Conservation (phyloP, 2,888 invertebrate genomes). For the Lasius platythorax region DNA sequence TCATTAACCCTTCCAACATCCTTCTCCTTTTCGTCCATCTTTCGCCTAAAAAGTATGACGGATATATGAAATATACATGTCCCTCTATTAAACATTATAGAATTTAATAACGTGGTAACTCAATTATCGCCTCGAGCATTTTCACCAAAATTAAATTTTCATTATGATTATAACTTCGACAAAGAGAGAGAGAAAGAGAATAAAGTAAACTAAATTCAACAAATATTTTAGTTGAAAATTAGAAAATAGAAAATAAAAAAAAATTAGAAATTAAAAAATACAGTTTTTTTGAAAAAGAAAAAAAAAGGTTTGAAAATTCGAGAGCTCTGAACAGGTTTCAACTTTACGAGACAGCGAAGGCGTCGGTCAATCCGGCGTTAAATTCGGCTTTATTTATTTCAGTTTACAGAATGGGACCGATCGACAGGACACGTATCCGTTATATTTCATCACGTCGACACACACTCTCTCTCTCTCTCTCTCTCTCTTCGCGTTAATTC, state of each 20-base stretch:
- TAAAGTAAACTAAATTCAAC: not conserved
- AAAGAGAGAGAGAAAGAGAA: not conserved
- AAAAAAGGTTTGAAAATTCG: not conserved
- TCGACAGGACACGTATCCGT: slow-evolving; percentile 7
- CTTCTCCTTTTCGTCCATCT: not conserved
- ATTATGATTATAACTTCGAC: not conserved
- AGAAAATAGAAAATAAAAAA: too few relatives aligned
- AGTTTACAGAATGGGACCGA: slow-evolving; percentile 2
- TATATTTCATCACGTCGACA: slow-evolving; percentile 29
- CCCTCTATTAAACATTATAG: not conserved
- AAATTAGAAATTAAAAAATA: not conserved
- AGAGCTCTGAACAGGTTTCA: not conserved
- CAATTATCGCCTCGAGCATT: not conserved
- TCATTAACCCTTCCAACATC: not conserved
- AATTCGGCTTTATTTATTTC: slow-evolving; percentile 13
- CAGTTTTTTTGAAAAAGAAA: not conserved
- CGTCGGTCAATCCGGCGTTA: not conserved
- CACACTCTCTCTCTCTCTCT: not conserved
- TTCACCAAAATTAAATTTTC: not conserved
- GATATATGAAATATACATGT: not conserved
- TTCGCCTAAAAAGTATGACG: not conserved
- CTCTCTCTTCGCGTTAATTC: slow-evolving; percentile 36
- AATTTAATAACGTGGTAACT: not conserved
- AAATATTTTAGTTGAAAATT: not conserved
- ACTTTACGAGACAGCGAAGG: not conserved